Evolutionary conservation across 92 coral and sea anemone species (phyloP), one percentile per base, ranked within the genome.

Genomic region (Actinostola sp.): DNA sequence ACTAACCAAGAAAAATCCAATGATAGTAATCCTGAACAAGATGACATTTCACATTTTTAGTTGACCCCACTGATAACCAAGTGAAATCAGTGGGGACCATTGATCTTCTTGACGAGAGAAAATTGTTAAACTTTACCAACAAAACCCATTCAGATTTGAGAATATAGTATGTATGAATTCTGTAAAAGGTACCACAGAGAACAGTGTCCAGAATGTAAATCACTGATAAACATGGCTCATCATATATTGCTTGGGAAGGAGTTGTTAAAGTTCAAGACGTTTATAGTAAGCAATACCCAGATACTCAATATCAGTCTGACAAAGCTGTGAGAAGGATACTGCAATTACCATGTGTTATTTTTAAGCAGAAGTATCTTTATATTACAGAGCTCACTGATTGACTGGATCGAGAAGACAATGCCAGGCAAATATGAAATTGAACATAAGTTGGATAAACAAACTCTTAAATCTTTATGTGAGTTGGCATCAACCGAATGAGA

Each of bases 271-370:
- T 77, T 39, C 64, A 36, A 9, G 79, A 77, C 38, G 63, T 84
- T 52, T 77, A 62, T 80, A 63, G 53, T 34, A 71, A 23, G 20
- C 70, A 84, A 27, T 84, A 70, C 63, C 67, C 84, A 36, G 50
- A 58, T 24, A 11, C 0, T 19, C 72, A 84, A 23, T 84, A 84
- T 67, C 69, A 84, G 61, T 77, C 89, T 31, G 84, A 83, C 62
- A 83, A 77, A 34, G 89, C 84, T 8, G 79, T 69, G 61, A 77
- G 89, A 77, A 63, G 84, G 61, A 41, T 84, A 28, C 38, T 84
- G 89, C 89, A 84, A 43, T 31, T 84, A 12, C 84, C 84, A 29
- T 75, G 57, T 30, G 84, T 72, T 17, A 58, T 84, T 42, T 78
- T 84, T 32, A 72, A 66, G 55, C 56, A 50, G 36, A 29, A 78